Percentiles rank a stretch among this genome's conserved stretches.
phyloP scores from a whole-genome alignment of 1,140 invertebrate species.

The Trinorchestia longiramus region DNA sequence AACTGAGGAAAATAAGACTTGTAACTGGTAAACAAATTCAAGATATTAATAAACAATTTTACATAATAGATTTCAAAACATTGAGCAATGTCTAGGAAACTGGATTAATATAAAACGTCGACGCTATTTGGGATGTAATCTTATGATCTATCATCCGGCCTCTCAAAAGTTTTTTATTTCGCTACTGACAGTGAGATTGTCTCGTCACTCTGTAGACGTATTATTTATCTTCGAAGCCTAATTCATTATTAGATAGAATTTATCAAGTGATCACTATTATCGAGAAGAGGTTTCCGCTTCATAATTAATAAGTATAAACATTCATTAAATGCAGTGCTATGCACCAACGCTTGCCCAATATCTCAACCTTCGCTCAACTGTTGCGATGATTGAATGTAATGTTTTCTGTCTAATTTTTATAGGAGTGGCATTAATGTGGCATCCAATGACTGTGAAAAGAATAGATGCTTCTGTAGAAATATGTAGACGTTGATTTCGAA shows the following conservation, averaged over 20 bases:
- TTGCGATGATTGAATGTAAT: neutral
- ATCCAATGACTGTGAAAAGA: neutral
- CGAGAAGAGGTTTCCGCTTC: neutral
- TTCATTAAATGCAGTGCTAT: neutral
- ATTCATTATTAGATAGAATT: neutral
- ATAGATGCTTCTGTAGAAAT: neutral
- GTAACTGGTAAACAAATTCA: neutral
- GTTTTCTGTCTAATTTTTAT: neutral
- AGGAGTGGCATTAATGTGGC: neutral
- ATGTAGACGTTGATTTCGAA: neutral
- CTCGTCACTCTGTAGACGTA: no score
- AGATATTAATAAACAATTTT: neutral
- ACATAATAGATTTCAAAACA: neutral
- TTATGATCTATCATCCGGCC: neutral
- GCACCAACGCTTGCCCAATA: neutral
- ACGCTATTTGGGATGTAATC: neutral
- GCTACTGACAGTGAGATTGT: neutral
- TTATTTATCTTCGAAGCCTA: no score
- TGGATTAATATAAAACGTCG: neutral
- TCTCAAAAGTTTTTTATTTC: neutral
- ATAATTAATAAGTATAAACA: neutral
- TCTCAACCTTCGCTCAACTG: neutral
- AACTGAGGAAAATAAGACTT: neutral
- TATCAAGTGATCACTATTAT: neutral
- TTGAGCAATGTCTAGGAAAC: neutral